Base-by-base conservation (phyloP, 2,113 vertebrate species). In the Heterotis niloticus region DNA sequence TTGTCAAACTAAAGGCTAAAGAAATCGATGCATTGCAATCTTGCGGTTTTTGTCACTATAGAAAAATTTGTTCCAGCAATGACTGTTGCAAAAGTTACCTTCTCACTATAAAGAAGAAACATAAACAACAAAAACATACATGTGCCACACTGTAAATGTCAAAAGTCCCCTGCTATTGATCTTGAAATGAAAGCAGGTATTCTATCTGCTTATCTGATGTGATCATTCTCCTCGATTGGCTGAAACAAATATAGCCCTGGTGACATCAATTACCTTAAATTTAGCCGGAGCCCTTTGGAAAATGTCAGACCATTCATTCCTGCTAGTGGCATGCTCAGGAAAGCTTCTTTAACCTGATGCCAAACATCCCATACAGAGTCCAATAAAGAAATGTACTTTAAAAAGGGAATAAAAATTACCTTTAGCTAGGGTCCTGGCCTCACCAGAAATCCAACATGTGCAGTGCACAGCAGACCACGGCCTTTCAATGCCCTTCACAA, bases 251-350 rank as follows among this genome's bases (percentile, higher is more conserved):
- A 62, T 28, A 75, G 57, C 59, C 18, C 54, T n/a, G 26, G 29
- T 75, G 74, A 75, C 74, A 75, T 64, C 57, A 75, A 64, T 64
- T 75, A 34, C 57, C 59, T 44, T 64, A 23, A 74, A 75, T n/a
- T 11, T 29, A 57, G 74, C 74, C 28, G 62, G 74, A 75, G 57
- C 18, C 74, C 74, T 64, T 34, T 11, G 10, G 74, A 34, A 75
- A 75, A 75, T 64, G 74, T 64, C 59, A 75, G 26, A 57, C 74
- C 16, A 57, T 28, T 75, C 57, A 20, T 60, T 34, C 17, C 34
- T 26, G 67, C 28, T 28, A 34, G 13, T 44, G 23, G 34, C 23
- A 23, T 23, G 20, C 18, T 73, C 52, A 52, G 20, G 54, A 14
- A 52, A 52, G n/a, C 20, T 56, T 14, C 70, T 51, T 7, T 23